Conservation (phyloP, 2,797 vertebrate species). For the Pangasius mekongensis region DNA sequence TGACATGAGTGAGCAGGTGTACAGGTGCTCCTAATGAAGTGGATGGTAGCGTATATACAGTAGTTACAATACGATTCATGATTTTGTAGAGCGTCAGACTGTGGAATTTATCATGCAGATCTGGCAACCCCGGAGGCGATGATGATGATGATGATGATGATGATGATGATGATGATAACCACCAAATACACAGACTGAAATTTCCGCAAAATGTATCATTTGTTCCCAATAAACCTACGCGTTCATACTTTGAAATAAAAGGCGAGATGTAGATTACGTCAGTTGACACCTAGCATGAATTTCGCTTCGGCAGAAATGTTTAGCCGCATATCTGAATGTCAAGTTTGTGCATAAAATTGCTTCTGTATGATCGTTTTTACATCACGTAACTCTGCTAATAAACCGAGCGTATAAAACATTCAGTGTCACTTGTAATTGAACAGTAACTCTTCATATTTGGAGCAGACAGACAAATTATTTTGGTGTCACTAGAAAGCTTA, state of each 20-base stretch:
- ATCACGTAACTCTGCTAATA: not conserved
- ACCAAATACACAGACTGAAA: not conserved
- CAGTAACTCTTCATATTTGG: not conserved
- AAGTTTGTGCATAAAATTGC: not conserved
- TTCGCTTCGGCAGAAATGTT: too few species aligned
- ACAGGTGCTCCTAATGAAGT: not conserved
- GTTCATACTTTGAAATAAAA: not conserved
- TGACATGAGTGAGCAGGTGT: not conserved
- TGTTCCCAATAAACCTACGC: not conserved
- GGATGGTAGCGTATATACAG: too few species aligned
- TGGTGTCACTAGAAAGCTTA: not conserved
- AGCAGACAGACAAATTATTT: slow-evolving; percentile 8
- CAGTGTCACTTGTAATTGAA: not conserved
- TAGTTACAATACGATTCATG: too few species aligned
- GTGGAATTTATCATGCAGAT: not conserved
- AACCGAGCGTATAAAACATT: not conserved
- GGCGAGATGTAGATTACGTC: not conserved
- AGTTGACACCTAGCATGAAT: not conserved
- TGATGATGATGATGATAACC: not conserved
- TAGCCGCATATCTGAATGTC: too few species aligned
- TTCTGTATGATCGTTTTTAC: not conserved
- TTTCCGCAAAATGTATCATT: too few species aligned
- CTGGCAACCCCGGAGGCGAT: not conserved
- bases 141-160: not conserved
- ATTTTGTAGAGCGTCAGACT: not conserved